A percentile compares a stretch with the other conserved stretches of the same genome.
These are phyloP conservation scores for Plodia interpunctella DNA, from an alignment of 1,140 invertebrate species.

Conservation along the genomic window DNA sequence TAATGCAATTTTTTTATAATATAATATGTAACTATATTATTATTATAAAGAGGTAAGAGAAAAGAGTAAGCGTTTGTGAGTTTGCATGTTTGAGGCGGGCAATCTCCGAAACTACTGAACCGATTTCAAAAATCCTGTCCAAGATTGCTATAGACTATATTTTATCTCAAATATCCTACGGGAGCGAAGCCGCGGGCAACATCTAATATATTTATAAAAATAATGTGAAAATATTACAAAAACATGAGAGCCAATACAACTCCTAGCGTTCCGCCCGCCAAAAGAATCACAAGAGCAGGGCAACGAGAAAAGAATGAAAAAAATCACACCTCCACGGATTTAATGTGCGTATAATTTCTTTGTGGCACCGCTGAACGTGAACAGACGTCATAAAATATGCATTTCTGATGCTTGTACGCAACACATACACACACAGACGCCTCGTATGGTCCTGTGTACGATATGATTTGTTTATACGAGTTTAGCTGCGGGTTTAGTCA, in stretches of 20 bases:
- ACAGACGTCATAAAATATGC: conserved; percentile 75
- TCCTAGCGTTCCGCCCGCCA: not conserved
- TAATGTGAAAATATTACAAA: not conserved
- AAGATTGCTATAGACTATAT: too few relatives aligned
- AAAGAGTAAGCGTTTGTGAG: too few relatives aligned
- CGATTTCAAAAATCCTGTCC: too few relatives aligned
- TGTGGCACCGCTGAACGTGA: conserved; percentile 73
- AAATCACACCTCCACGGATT: conserved; percentile 67
- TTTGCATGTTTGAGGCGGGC: too few relatives aligned
- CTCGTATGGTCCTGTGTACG: conserved; percentile 21
- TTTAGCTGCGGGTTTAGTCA: conserved; percentile 9
- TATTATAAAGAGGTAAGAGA: too few relatives aligned
- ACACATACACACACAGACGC: conserved; percentile 21
- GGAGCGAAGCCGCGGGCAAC: too few relatives aligned
- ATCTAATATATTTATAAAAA: too few relatives aligned
- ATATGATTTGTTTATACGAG: not conserved
- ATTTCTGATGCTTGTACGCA: conserved; percentile 61
- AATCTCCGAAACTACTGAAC: too few relatives aligned
- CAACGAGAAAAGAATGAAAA: conserved; percentile 47
- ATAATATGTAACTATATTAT: too few relatives aligned
- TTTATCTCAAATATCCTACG: too few relatives aligned
- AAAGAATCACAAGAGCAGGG: conserved; percentile 21
- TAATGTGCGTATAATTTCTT: conserved; percentile 76
- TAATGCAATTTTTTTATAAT: too few relatives aligned
- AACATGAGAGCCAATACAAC: not conserved